Conservation (phyloP, 1,140 invertebrate genomes). For the Musca domestica region DNA sequence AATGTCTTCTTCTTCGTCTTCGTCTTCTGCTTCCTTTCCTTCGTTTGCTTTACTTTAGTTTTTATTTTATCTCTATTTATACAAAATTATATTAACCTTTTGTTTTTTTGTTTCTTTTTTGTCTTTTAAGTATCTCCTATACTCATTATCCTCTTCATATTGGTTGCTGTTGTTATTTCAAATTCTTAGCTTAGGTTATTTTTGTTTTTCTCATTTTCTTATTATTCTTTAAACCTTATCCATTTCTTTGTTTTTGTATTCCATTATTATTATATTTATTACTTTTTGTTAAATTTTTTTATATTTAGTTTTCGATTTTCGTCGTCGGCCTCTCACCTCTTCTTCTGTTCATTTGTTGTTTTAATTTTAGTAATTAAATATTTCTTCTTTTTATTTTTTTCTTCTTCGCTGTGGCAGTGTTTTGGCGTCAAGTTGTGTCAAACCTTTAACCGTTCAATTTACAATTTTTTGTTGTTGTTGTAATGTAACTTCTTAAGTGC, state of each 20-base stretch:
- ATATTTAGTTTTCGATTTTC: not conserved
- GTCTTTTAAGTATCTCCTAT: too few relatives aligned
- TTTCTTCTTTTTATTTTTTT: not conserved
- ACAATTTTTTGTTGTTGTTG: constrained; percentile 38
- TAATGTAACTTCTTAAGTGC: constrained; percentile 19
- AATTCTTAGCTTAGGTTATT: too few relatives aligned
- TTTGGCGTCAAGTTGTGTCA: constrained; percentile 54
- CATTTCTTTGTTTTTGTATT: not conserved
- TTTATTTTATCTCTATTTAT: too few relatives aligned
- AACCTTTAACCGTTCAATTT: constrained; percentile 49
- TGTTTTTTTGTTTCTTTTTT: too few relatives aligned
- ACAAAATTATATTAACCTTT: too few relatives aligned
- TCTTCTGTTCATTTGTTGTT: not conserved
- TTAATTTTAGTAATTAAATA: not conserved
- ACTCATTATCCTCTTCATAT: too few relatives aligned
- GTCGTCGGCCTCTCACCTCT: not conserved
- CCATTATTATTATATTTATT: constrained; percentile 6
- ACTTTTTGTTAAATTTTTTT: not conserved
- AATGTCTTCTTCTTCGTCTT: too few relatives aligned
- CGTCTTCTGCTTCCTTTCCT: too few relatives aligned
- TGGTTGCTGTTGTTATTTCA: too few relatives aligned
- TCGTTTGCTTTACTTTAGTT: too few relatives aligned
- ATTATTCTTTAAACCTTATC: not conserved
- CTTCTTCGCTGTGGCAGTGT: constrained; percentile 50
- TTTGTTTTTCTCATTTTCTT: too few relatives aligned